Evolutionary conservation across 2,888 invertebrate species (phyloP), one percentile per base, ranked within the genome.

Genomic region (Microdon myrmicae): DNA sequence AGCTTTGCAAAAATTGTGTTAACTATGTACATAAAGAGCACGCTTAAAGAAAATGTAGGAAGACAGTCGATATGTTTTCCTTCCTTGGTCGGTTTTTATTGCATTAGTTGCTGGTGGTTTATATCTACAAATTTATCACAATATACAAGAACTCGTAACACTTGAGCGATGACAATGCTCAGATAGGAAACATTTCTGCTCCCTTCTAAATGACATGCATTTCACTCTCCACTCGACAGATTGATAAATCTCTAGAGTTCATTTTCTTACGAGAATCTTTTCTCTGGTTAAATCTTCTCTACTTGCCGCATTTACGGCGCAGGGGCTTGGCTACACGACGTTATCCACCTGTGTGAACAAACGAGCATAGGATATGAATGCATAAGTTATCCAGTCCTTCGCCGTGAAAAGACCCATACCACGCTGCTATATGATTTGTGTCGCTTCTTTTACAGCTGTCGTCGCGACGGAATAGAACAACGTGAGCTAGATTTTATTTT

Each of bases 141-240:
- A n/a, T n/a, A n/a, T n/a, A n/a, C n/a, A n/a, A n/a, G n/a, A n/a
- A n/a, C n/a, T n/a, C n/a, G n/a, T n/a, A n/a, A n/a, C n/a, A n/a
- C n/a, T n/a, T n/a, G n/a, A n/a, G n/a, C n/a, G n/a, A n/a, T n/a
- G n/a, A n/a, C n/a, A n/a, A n/a, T n/a, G n/a, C n/a, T n/a, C n/a
- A n/a, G n/a, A n/a, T n/a, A n/a, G n/a, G n/a, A n/a, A n/a, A n/a
- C n/a, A n/a, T n/a, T n/a, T n/a, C n/a, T n/a, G n/a, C n/a, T n/a
- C 45, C 56, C 43, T 37, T 58, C 39, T 34, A 58, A 53, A 53
- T 58, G 64, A 58, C 64, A 58, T 64, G 58, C 58, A 64, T 64
- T 64, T 64, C 58, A 58, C 58, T 64, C 64, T 58, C 58, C 20
- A 64, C 58, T 58, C 58, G 64, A 64, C 64, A 64, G 64, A 64